A percentile compares a stretch with the other conserved stretches of the same genome.
These are phyloP conservation scores for Onychostoma macrolepis DNA, from an alignment of 2,113 vertebrate genomes.

Conservation along the genomic window DNA sequence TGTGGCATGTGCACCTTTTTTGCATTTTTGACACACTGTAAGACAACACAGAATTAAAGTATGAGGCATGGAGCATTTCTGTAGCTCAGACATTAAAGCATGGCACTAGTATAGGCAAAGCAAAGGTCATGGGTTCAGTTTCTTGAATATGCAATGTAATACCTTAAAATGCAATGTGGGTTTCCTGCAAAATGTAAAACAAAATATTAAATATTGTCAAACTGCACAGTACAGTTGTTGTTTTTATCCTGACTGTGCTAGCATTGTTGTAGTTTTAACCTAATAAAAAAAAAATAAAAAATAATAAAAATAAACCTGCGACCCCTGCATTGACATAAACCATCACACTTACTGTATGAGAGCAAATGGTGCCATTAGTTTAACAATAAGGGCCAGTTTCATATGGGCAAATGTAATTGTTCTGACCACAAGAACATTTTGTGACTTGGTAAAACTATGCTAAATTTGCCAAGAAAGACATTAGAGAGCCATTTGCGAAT, in stretches of 20 bases:
- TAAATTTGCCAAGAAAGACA: neutral
- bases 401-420: neutral
- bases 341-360: neutral
- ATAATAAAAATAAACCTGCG: neutral
- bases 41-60: neutral
- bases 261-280: neutral
- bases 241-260: neutral
- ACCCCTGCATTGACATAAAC: neutral
- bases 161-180: neutral
- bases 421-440: slow-evolving; percentile 17
- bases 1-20: too few relatives aligned
- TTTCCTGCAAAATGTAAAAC: neutral
- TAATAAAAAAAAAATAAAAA: neutral
- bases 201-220: neutral
- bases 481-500: neutral
- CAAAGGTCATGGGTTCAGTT: neutral
- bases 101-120: neutral
- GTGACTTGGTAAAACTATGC: neutral
- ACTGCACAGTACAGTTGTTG: neutral
- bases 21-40: neutral
- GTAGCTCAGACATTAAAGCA: neutral
- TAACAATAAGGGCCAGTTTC: neutral
- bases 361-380: neutral
- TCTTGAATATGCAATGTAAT: neutral
- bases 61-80: neutral